phyloP scores from a whole-genome alignment of 2,113 vertebrate genomes.

The Sprattus sprattus region DNA sequence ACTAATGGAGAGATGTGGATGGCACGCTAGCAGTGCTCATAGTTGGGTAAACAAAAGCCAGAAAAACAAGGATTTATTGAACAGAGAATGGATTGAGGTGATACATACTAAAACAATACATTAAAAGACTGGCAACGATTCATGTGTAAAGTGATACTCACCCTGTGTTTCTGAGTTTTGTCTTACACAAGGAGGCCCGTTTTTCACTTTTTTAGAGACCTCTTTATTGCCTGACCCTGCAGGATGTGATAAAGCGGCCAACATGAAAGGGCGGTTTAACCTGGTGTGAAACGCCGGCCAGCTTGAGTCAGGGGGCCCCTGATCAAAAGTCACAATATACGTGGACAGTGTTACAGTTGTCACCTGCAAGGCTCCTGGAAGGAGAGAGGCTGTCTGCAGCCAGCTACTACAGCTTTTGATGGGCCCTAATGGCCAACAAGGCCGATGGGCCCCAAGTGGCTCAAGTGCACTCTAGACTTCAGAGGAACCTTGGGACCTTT shows the following conservation, averaged over 20 bases:
- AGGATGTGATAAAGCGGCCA: neutral
- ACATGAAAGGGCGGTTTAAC: conserved; percentile 4
- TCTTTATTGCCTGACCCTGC: neutral
- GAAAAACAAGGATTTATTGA: neutral
- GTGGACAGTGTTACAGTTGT: conserved; percentile 7
- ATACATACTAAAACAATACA: neutral
- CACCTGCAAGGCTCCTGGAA: neutral
- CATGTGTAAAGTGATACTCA: neutral
- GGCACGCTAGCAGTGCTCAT: neutral
- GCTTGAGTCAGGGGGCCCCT: neutral
- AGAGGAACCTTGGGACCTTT: neutral
- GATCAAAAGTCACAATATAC: conserved; percentile 12
- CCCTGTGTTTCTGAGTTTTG: neutral
- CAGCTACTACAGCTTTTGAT: neutral
- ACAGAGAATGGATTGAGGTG: neutral
- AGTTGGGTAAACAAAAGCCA: neutral
- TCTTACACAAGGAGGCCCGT: neutral
- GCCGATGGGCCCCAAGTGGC: neutral
- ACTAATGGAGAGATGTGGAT: neutral
- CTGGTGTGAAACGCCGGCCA: neutral
- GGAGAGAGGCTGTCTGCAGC: neutral
- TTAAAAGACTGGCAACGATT: neutral
- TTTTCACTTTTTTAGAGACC: neutral
- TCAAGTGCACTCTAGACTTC: neutral
- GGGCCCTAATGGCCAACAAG: neutral